phyloP scores from a whole-genome alignment of 2,113 vertebrate species.

The Maccullochella peelii region DNA sequence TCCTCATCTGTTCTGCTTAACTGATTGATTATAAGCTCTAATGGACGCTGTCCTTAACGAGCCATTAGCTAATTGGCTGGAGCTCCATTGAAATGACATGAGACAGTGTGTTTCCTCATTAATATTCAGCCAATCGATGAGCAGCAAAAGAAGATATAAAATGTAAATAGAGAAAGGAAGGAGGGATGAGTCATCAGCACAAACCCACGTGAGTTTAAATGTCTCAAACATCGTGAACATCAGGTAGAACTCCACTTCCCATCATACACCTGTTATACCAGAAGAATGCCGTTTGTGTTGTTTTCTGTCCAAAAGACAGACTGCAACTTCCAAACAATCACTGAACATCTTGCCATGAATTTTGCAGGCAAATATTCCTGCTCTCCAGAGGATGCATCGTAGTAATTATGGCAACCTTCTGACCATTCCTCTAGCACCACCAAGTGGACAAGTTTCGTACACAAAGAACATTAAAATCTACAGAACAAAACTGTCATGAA shows the following conservation, averaged over 20 bases:
- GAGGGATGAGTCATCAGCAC: not conserved
- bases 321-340: too few species aligned
- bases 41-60: constrained; percentile 61
- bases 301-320: too few species aligned
- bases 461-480: too few species aligned
- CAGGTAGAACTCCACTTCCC: constrained; percentile 16
- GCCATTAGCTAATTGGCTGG: constrained; percentile 74
- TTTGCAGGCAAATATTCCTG: too few species aligned
- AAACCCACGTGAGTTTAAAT: too few species aligned
- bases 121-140: constrained; percentile 32
- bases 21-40: constrained; percentile 70
- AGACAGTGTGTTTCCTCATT: constrained; percentile 6
- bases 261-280: constrained; percentile 12
- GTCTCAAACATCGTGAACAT: not conserved
- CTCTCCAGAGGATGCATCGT: too few species aligned
- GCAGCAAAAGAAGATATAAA: not conserved
- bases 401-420: too few species aligned
- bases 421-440: too few species aligned
- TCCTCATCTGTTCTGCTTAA: constrained; percentile 60
- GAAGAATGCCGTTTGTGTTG: too few species aligned
- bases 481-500: too few species aligned
- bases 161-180: not conserved
- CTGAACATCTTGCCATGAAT: too few species aligned
- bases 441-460: too few species aligned
- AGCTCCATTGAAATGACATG: not conserved